These are phyloP conservation scores for Phrynocephalus vlangalii DNA, from an alignment of 2,797 vertebrate species.

Conservation along the genomic window DNA sequence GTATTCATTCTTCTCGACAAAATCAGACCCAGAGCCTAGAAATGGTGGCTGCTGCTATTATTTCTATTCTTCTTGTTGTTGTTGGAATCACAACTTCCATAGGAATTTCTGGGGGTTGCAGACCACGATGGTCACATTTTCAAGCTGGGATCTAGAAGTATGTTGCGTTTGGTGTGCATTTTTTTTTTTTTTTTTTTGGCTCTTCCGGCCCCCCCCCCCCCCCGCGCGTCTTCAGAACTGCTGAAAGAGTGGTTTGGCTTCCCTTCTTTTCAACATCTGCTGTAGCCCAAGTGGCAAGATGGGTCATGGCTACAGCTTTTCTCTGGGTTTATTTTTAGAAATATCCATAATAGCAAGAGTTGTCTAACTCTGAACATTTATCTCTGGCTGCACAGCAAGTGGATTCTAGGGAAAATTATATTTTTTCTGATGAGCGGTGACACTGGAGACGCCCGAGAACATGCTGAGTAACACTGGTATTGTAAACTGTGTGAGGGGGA, in stretches of 20 bases:
- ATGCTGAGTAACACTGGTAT: background rate
- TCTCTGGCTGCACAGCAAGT: background rate
- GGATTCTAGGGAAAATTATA: background rate
- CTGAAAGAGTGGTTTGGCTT: background rate
- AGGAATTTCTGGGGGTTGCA: too few relatives aligned
- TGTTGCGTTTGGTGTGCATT: background rate
- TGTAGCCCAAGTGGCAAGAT: background rate
- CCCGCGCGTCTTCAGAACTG: background rate
- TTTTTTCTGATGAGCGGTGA: background rate
- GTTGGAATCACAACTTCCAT: too few relatives aligned
- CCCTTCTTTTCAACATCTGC: slow-evolving; percentile 10
- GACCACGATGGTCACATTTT: too few relatives aligned
- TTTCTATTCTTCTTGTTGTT: too few relatives aligned
- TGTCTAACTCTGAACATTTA: background rate
- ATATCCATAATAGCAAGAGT: background rate
- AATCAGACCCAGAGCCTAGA: too few relatives aligned
- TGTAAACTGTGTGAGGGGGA: background rate
- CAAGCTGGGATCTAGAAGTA: background rate
- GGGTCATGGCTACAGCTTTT: background rate
- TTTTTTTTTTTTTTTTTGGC: background rate
- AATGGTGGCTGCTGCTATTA: too few relatives aligned
- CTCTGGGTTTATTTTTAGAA: slow-evolving; percentile 23
- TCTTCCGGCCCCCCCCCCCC: too few relatives aligned
- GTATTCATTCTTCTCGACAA: background rate
- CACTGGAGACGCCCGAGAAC: background rate